phyloP scores from a whole-genome alignment of 2,113 vertebrate species.

The Melanotaenia duboulayi region DNA sequence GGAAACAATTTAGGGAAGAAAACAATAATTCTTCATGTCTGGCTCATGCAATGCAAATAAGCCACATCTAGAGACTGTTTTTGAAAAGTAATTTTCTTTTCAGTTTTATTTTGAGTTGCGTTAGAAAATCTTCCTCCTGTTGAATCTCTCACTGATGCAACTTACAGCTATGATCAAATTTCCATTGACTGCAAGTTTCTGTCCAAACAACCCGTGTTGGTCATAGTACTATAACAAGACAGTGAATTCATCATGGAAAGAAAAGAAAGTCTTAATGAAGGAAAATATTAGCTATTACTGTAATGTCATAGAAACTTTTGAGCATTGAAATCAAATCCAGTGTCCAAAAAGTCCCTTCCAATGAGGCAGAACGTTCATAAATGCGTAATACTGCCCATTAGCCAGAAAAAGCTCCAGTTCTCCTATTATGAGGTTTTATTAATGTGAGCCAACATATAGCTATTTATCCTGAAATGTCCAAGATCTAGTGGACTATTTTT shows the following conservation, averaged over 20 bases:
- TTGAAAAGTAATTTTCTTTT: background rate
- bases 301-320: conserved; percentile 38
- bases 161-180: conserved; percentile 20
- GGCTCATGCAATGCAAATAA: background rate
- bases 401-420: conserved; percentile 46
- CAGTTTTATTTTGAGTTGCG: too few species aligned
- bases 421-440: conserved; percentile 57
- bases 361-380: conserved; percentile 72
- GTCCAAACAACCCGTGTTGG: conserved; percentile 4
- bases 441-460: conserved; percentile 53
- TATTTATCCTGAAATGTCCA: conserved; percentile 55
- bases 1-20: conserved; percentile 50
- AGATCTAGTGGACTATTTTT: conserved; percentile 63
- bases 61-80: background rate
- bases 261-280: conserved; percentile 36
- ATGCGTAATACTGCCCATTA: conserved; percentile 55
- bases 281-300: conserved; percentile 53
- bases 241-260: conserved; percentile 40
- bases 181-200: conserved; percentile 20
- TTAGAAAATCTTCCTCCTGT: background rate
- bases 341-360: conserved; percentile 61
- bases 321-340: conserved; percentile 35
- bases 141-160: background rate
- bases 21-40: conserved; percentile 28
- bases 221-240: conserved; percentile 39